Evolutionary conservation across 2,888 invertebrate genomes (phyloP).

Genomic region (Drosophila emarginata): DNA sequence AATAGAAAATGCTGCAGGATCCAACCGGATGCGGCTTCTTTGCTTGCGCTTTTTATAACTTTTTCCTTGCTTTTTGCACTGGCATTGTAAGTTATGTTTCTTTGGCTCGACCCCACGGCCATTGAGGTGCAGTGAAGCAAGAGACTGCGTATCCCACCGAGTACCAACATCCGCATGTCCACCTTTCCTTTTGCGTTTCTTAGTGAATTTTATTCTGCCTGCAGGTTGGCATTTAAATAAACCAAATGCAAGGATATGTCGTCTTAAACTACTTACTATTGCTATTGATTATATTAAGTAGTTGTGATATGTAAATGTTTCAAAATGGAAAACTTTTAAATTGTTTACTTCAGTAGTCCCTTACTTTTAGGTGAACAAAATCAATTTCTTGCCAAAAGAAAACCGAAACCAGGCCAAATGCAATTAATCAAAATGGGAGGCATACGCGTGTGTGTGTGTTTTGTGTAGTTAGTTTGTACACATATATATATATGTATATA

Average conservation of each 20-base stretch:
- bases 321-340: conserved; percentile 54
- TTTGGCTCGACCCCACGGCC: conserved; percentile 28
- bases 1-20: conserved; percentile 25
- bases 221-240: conserved; percentile 58
- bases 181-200: neutral
- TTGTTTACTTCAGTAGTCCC: neutral
- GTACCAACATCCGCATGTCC: neutral
- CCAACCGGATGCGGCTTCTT: conserved; percentile 38
- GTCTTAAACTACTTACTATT: conserved; percentile 3
- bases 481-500: neutral
- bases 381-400: conserved; percentile 58
- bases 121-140: conserved; percentile 68
- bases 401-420: conserved; percentile 36
- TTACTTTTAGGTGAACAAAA: conserved; percentile 47
- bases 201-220: conserved; percentile 49
- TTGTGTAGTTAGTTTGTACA: neutral
- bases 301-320: conserved; percentile 30
- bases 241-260: conserved; percentile 60
- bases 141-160: neutral
- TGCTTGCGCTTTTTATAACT: conserved; percentile 43
- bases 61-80: conserved; percentile 42
- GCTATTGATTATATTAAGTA: neutral
- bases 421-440: conserved; percentile 70
- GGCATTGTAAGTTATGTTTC: conserved; percentile 66
- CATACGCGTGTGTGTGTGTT: conserved; percentile 35